Evolutionary conservation across 2,888 invertebrate species (phyloP), one percentile per base, ranked within the genome.

Genomic region (Pantelozetes paolii): DNA sequence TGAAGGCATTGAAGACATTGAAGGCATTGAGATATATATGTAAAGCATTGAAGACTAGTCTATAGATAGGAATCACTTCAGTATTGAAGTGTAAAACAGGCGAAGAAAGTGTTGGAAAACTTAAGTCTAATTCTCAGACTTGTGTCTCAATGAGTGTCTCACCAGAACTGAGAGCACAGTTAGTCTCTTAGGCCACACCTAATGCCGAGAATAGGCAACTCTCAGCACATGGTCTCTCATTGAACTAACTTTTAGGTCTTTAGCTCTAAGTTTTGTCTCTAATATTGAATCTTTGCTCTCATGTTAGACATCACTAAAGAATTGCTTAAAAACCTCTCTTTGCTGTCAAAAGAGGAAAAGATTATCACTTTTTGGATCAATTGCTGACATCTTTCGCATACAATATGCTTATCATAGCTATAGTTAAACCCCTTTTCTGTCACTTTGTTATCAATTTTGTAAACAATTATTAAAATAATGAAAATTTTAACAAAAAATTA

Each of bases 151-250:
- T 57, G 57, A 28, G 57, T 57, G 57, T 57, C 57, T 57, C 45
- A 15, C 54, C 20, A 20, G 23, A 23, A 54, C 57, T 57, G 23
- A 57, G 57, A 57, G 57, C 57, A 57, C 57, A 23, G 57, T 57
- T 57, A 57, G 57, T 28, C 57, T 30, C 28, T 57, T 57, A 57
- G 57, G 57, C 57, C 57, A 57, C 57, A 57, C 57, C 57, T 57
- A 57, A 57, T 57, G 54, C 57, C 57, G 57, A 57, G 57, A 57
- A 57, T 57, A 57, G 57, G 26, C 26, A 15, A 57, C 57, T 28
- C 18, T 28, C 57, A 28, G 23, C 54, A 54, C 54, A 28, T 57
- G 57, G 28, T 57, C 57, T 57, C 57, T 15, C 57, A 28, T 57
- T 57, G 11, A 30, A 1, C 57, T 54, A 57, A 57, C 8, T 57